Percentiles rank a stretch among this genome's conserved stretches.
Conservation (phyloP, 2,888 invertebrate species). For the Drosophila hamatofila region DNA sequence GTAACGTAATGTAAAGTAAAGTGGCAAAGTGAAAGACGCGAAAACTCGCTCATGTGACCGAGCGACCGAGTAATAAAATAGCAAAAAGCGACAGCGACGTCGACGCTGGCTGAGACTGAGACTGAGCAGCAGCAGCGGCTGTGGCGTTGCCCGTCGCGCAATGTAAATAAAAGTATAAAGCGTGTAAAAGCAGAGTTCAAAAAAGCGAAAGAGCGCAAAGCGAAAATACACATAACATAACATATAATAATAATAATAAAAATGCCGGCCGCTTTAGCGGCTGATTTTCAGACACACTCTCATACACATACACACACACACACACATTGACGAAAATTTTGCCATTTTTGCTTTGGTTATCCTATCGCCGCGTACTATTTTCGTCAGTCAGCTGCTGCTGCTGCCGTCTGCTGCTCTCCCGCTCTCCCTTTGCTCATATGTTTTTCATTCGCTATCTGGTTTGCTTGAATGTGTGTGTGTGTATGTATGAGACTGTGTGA, state of each 20-base stretch:
- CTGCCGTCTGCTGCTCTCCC: conserved; percentile 32
- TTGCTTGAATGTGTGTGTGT: conserved; percentile 21
- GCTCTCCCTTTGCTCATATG: conserved; percentile 38
- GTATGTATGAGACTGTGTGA: conserved; percentile 7
- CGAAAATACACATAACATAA: conserved; percentile 73
- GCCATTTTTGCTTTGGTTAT: conserved; percentile 64
- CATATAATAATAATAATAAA: conserved; percentile 73
- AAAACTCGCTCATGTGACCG: conserved; percentile 75
- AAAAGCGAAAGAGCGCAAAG: conserved; percentile 56
- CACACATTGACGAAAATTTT: conserved; percentile 48
- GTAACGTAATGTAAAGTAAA: conserved; percentile 52
- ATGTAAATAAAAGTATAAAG: conserved; percentile 72
- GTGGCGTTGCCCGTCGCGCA: conserved; percentile 43
- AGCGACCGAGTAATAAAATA: conserved; percentile 80
- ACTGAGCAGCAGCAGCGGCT: conserved; percentile 19
- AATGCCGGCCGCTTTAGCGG: conserved; percentile 77
- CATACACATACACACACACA: conserved; percentile 17
- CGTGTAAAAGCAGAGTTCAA: conserved; percentile 62
- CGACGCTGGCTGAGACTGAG: conserved; percentile 4
- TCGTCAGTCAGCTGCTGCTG: conserved; percentile 73
- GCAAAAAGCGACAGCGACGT: conserved; percentile 53
- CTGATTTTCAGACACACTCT: conserved; percentile 63
- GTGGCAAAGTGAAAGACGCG: conserved; percentile 54
- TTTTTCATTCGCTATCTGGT: conserved; percentile 37
- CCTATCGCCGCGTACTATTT: conserved; percentile 69